Conservation (phyloP, 2,797 vertebrate species). For the Melopsittacus undulatus region DNA sequence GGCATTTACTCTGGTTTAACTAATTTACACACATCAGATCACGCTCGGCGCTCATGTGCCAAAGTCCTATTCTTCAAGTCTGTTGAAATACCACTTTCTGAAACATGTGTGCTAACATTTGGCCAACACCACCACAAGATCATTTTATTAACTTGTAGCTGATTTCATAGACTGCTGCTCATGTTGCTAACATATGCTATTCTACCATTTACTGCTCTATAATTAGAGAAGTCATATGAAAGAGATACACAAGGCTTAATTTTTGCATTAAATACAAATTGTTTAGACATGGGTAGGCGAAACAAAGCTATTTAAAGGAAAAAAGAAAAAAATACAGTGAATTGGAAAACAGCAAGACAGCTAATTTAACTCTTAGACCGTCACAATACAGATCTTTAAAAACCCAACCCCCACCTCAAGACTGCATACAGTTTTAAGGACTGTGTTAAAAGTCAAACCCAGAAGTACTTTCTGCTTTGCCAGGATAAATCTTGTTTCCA, state of each 20-base stretch:
- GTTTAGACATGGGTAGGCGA: slow-evolving; percentile 44
- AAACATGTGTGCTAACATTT: slow-evolving; percentile 76
- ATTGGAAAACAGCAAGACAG: slow-evolving; percentile 1
- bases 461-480: neutral
- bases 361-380: slow-evolving; percentile 2
- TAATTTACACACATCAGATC: slow-evolving; percentile 62
- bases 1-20: slow-evolving; percentile 59
- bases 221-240: slow-evolving; percentile 74
- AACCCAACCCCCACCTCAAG: neutral
- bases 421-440: neutral
- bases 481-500: neutral
- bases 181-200: slow-evolving; percentile 73
- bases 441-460: neutral
- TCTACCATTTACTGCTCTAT: slow-evolving; percentile 72
- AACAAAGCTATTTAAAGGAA: slow-evolving; percentile 48
- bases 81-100: slow-evolving; percentile 71
- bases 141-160: slow-evolving; percentile 77
- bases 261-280: slow-evolving; percentile 70
- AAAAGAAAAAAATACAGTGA: neutral
- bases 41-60: neutral
- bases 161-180: slow-evolving; percentile 77
- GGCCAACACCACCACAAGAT: slow-evolving; percentile 70
- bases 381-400: neutral
- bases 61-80: slow-evolving; percentile 69
- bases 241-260: slow-evolving; percentile 66